These are phyloP conservation scores for Perognathus longimembris DNA, from an alignment of 2,113 vertebrate species.

Conservation along the genomic window DNA sequence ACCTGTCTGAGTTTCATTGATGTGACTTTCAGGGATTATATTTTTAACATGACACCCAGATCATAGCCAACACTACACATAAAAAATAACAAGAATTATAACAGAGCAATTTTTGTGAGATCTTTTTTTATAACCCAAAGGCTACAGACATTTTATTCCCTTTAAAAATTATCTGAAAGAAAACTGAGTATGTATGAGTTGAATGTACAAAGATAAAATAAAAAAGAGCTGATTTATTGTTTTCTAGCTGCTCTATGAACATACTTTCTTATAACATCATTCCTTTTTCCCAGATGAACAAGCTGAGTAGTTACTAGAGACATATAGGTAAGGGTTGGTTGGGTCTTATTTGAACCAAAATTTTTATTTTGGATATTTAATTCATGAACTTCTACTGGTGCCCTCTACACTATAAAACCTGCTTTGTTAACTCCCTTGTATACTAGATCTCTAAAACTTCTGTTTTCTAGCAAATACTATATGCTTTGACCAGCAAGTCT, in stretches of 20 bases:
- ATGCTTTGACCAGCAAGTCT: neutral
- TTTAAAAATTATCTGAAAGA: neutral
- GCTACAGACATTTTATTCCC: neutral
- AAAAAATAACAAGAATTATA: neutral
- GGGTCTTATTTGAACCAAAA: neutral
- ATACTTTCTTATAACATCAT: neutral
- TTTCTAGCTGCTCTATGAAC: neutral
- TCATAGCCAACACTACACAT: neutral
- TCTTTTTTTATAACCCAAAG: neutral
- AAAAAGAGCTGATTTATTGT: neutral
- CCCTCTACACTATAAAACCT: neutral
- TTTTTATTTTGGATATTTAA: neutral
- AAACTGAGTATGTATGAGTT: neutral
- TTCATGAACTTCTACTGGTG: accelerated
- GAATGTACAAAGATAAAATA: neutral
- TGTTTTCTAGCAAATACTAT: neutral
- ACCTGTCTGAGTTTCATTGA: neutral
- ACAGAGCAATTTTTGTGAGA: neutral
- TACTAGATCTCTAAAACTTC: neutral
- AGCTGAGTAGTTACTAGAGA: too few relatives aligned
- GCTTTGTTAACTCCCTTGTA: neutral
- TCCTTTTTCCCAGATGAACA: neutral
- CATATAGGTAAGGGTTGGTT: accelerated
- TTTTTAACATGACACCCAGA: neutral
- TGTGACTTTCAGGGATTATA: neutral